Percentiles rank a stretch among this genome's conserved stretches.
Conservation (phyloP, 2,888 invertebrate genomes). For the Incurvaria masculella region DNA sequence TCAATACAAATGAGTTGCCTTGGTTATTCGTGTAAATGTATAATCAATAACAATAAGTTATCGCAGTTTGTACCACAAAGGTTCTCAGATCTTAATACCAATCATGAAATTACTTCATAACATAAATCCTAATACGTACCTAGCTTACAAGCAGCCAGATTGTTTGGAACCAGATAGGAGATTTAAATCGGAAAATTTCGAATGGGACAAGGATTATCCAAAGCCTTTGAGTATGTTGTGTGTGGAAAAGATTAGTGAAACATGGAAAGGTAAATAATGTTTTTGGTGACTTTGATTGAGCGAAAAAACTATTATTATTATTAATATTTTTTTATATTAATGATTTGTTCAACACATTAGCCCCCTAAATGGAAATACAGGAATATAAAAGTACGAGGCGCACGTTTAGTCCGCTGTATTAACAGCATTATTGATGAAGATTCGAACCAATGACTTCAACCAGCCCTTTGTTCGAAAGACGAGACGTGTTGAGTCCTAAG, state of each 20-base stretch:
- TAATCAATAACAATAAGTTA: background rate
- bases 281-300: too few species aligned
- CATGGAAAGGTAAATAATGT: slow-evolving; percentile 45
- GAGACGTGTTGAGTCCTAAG: too few species aligned
- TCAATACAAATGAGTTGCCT: background rate
- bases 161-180: slow-evolving; percentile 37
- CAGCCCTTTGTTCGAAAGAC: too few species aligned
- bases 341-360: too few species aligned
- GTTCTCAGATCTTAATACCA: background rate
- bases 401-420: too few species aligned
- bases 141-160: slow-evolving; percentile 37
- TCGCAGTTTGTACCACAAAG: background rate
- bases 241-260: slow-evolving; percentile 42
- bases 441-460: too few species aligned
- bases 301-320: too few species aligned
- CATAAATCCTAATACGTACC: slow-evolving; percentile 37
- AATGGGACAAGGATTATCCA: slow-evolving; percentile 48
- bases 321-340: too few species aligned
- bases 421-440: too few species aligned
- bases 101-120: slow-evolving; percentile 35
- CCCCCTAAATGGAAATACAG: too few species aligned
- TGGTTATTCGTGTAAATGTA: background rate
- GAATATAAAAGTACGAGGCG: too few species aligned
- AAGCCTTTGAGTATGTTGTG: slow-evolving; percentile 45
- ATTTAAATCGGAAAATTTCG: slow-evolving; percentile 49